Evolutionary conservation across 2,888 invertebrate genomes (phyloP).

Genomic region (Sepioteuthis lessoniana): DNA sequence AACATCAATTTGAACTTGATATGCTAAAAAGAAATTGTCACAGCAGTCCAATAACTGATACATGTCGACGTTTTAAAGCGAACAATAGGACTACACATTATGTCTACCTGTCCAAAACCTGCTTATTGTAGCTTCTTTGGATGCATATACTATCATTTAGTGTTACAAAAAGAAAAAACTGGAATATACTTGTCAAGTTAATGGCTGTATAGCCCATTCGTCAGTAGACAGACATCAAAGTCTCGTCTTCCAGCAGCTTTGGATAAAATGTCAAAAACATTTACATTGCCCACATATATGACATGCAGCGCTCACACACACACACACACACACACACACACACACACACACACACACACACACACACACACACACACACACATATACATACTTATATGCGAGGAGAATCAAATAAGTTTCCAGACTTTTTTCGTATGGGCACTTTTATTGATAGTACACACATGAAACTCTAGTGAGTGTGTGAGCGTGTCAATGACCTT

Average conservation of each 20-base stretch:
- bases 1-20: neutral
- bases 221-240: neutral
- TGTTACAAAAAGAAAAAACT: neutral
- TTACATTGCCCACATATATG: neutral
- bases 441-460: no score
- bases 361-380: no score
- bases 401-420: no score
- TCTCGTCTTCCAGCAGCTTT: neutral
- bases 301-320: no score
- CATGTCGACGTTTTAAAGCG: neutral
- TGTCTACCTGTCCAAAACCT: neutral
- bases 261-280: neutral
- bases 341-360: no score
- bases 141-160: neutral
- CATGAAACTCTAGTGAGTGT: no score
- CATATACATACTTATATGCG: no score
- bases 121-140: neutral
- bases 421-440: no score
- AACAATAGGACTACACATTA: neutral
- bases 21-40: neutral
- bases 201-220: neutral
- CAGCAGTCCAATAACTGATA: neutral
- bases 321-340: no score
- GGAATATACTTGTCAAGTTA: neutral
- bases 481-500: no score